Evolutionary conservation across 1,140 invertebrate species (phyloP), one percentile per base, ranked within the genome.

Genomic region (Drosophila ercepeae): DNA sequence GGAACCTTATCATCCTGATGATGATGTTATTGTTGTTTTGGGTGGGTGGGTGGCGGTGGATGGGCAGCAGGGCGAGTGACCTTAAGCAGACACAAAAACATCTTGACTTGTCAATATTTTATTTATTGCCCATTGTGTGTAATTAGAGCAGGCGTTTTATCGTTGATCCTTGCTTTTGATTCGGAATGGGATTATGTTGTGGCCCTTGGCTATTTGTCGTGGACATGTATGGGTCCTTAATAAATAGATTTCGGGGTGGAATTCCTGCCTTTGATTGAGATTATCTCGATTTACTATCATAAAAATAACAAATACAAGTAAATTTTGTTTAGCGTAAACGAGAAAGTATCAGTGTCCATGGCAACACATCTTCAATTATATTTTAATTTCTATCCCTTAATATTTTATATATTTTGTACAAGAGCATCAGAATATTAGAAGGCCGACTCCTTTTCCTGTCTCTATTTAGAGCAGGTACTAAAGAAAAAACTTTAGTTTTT

Each of bases 41-140:
- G 4, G 18, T 0, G 11, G 29, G n/a, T 6, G 2, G 25, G 4
- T 6, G 9, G 16, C 14, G n/a, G 1, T 1, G 34, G 11, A 11
- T 9, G 53, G 46, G 39, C 3, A 46, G 46, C n/a, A n/a, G n/a
- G n/a, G n/a, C 25, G 32, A 72, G 49, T 41, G 64, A 57, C 73
- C 46, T 29, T 48, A 42, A 48, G 60, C 55, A 61, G 64, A 69
- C 76, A 79, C 69, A 79, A 73, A 82, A 84, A 84, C 79, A 86
- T 84, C 81, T 84, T 84, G 76, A 84, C 84, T 86, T 86, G 75
- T 84, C 81, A 86, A 84, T 84, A 79, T 76, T 68, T 86, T 86
- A 84, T 84, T 84, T 84, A 84, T 84, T 86, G 79, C 79, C 63
- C 46, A 68, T 79, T 73, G 73, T 76, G 79, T 63, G 81, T 86